Base-by-base conservation (phyloP, 2,797 vertebrate species). In the Melanotaenia maccullochi region DNA sequence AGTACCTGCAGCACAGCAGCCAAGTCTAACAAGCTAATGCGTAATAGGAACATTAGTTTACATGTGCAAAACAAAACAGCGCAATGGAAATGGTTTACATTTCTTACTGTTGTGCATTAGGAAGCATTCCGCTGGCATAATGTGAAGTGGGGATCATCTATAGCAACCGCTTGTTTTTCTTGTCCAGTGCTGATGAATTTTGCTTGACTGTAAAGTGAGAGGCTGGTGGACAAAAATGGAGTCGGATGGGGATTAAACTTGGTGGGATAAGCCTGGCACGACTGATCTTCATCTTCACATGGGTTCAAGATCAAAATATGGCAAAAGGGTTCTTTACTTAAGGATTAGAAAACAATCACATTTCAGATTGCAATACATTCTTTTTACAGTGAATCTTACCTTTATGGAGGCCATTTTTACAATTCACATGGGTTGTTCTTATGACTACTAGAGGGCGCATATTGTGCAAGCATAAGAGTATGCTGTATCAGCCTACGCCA, bases 1-100 rank as follows among this genome's bases (percentile, higher is more conserved):
- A 80, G 79, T 78, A 85, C 71, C 85, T 81, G 81, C 77, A 75
- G 30, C 40, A 49, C 30, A 1, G 28, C 49, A 24, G 49, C 22
- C n/a, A 11, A 9, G 9, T 52, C 11, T 24, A 22, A 4, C 49
- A 52, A 24, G 49, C 1, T 4, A 24, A 24, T 52, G 4, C 9
- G 13, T 12, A 11, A 52, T 24, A 52, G 3, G 3, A 5, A 51
- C 49, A 52, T 52, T 52, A 6, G 4, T 13, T 25, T 24, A 52
- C 24, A 14, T 52, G 24, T 14, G 11, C 51, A 52, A 52, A 13
- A 25, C 11, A 52, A 52, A 52, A 25, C 4, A 4, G 22, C 25
- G 22, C 8, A 52, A 52, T 2, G 20, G 20, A n/a, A 52, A 13
- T 52, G 51, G 13, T 52, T 52, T 25, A 24, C 12, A 14, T 14